These are phyloP conservation scores for Stenchaetothrips biformis DNA, from an alignment of 2,888 invertebrate species.

Conservation along the genomic window DNA sequence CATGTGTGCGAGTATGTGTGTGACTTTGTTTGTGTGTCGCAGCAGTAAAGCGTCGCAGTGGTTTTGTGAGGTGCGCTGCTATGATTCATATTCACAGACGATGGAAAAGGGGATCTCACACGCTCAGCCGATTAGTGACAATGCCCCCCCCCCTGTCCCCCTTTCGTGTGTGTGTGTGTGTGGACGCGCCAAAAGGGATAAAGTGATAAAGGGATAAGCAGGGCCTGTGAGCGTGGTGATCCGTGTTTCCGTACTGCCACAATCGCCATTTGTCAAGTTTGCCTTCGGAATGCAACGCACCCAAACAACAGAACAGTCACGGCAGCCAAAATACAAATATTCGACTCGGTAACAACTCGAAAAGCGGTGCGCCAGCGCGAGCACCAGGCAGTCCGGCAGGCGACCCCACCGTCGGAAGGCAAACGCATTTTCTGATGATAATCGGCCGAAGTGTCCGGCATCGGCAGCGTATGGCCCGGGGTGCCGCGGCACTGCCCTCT, in stretches of 20 bases:
- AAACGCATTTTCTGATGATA: neutral
- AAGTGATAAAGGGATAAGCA: constrained; percentile 2
- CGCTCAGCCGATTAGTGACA: constrained; percentile 20
- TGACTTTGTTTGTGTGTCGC: constrained; percentile 10
- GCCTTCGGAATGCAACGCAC: too few relatives aligned
- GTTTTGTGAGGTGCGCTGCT: constrained; percentile 1
- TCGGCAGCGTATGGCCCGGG: too few relatives aligned
- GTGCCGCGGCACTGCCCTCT: neutral
- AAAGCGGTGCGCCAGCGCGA: neutral
- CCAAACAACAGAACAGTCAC: neutral
- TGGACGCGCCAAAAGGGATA: constrained; percentile 6
- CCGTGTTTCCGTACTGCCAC: too few relatives aligned
- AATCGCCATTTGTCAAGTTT: too few relatives aligned
- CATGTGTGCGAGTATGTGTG: neutral
- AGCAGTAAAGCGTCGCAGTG: constrained; percentile 5
- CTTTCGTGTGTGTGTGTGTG: neutral
- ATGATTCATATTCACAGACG: neutral
- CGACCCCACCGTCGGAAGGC: neutral
- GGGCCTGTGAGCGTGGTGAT: neutral
- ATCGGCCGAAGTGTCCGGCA: neutral
- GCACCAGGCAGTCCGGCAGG: neutral
- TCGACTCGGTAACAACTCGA: too few relatives aligned
- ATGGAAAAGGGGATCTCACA: neutral
- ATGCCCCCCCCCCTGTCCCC: neutral
- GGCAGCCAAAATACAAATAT: neutral